Conservation (phyloP, 2,888 invertebrate genomes). For the Nipponacmea schrenckii region DNA sequence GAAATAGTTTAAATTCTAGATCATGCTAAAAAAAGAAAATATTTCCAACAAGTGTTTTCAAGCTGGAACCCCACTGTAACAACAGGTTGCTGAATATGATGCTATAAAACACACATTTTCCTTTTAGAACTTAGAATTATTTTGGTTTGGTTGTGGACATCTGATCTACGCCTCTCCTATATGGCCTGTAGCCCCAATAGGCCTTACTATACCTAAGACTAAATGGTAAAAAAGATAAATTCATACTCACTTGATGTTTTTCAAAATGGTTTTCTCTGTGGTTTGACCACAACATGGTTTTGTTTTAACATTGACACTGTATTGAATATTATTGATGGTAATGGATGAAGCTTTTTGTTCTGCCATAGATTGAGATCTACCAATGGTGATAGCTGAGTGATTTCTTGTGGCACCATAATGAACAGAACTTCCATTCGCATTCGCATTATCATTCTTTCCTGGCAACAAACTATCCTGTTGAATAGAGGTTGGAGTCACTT, state of each 20-base stretch:
- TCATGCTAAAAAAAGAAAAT: too few relatives aligned
- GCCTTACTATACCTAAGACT: too few relatives aligned
- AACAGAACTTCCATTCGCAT: not conserved
- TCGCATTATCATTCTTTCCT: not conserved
- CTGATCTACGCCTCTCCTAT: too few relatives aligned
- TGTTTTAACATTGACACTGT: slow-evolving; percentile 50
- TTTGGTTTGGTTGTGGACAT: too few relatives aligned
- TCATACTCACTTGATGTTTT: slow-evolving; percentile 54
- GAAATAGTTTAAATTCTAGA: too few relatives aligned
- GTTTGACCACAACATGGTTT: slow-evolving; percentile 46
- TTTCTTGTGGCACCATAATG: slow-evolving; percentile 10
- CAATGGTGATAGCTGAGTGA: not conserved
- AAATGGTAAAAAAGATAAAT: too few relatives aligned
- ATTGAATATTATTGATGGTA: slow-evolving; percentile 49
- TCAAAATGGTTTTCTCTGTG: slow-evolving; percentile 53
- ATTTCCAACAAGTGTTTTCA: too few relatives aligned
- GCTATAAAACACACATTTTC: too few relatives aligned
- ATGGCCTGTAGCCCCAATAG: too few relatives aligned
- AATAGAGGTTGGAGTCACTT: not conserved
- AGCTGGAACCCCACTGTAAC: too few relatives aligned
- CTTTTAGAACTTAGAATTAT: too few relatives aligned
- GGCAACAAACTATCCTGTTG: not conserved
- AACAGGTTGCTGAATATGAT: too few relatives aligned
- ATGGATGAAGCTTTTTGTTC: slow-evolving; percentile 10
- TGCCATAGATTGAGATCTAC: not conserved